A percentile compares a stretch with the other conserved stretches of the same genome.
Conservation (phyloP, 2,797 vertebrate genomes). For the Enteromius afrohamiltoni region DNA sequence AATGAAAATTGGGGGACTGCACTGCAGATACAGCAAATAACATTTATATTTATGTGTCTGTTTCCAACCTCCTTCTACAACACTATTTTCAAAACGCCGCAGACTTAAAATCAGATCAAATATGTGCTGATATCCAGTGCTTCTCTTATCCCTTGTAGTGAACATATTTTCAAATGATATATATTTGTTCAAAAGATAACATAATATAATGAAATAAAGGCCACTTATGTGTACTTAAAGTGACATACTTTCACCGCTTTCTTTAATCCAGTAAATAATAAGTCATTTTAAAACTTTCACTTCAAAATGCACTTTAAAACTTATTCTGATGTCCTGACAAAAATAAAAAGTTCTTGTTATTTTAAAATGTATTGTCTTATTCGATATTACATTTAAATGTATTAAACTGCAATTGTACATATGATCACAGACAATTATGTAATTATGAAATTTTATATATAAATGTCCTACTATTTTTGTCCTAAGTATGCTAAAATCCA, state of each 20-base stretch:
- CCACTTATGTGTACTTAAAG: not conserved
- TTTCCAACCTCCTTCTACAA: not conserved
- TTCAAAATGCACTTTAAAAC: not conserved
- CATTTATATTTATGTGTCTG: not conserved
- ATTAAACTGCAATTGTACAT: not conserved
- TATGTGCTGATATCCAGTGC: not conserved
- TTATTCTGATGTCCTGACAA: not conserved
- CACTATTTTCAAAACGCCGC: not conserved
- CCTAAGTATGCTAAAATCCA: not conserved
- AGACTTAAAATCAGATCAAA: not conserved
- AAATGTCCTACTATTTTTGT: not conserved
- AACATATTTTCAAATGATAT: not conserved
- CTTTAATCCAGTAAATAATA: too few relatives aligned
- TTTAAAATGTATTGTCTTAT: not conserved
- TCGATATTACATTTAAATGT: not conserved
- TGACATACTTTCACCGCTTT: not conserved
- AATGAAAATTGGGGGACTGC: conserved; percentile 15
- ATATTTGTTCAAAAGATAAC: not conserved
- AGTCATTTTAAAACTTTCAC: not conserved
- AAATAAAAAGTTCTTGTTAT: too few relatives aligned
- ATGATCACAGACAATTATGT: not conserved
- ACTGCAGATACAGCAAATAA: not conserved
- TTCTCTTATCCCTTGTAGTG: not conserved
- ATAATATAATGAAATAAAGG: not conserved
- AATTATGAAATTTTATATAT: not conserved